Conservation (phyloP, 2,888 invertebrate species). For the Ophion slaviceki region DNA sequence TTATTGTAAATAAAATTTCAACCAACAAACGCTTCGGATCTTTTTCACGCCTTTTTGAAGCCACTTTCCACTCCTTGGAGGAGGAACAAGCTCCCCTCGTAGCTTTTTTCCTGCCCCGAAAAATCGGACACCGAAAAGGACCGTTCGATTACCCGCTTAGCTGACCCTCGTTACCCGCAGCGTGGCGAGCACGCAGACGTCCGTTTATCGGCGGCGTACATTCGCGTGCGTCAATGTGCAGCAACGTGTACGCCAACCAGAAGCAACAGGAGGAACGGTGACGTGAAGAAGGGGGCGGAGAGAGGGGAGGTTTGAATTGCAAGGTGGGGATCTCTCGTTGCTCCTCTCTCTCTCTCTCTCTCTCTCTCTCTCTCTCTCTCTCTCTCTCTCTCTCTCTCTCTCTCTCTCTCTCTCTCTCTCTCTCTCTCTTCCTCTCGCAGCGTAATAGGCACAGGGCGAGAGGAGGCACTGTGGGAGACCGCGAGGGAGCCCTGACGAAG, state of each 20-base stretch:
- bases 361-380: background rate
- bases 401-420: background rate
- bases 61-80: too few relatives aligned
- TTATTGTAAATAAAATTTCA: too few relatives aligned
- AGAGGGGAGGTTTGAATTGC: constrained; percentile 10
- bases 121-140: background rate
- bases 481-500: background rate
- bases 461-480: constrained; percentile 3
- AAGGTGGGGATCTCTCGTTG: constrained; percentile 45
- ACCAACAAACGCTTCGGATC: too few relatives aligned
- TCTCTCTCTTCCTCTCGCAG: background rate
- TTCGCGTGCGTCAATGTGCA: background rate
- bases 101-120: background rate
- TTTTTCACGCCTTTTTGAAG: too few relatives aligned
- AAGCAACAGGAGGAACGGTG: constrained; percentile 20
- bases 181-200: background rate
- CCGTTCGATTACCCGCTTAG: background rate
- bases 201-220: background rate
- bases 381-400: background rate
- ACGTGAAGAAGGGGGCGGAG: background rate
- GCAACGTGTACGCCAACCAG: background rate
- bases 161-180: background rate
- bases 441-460: background rate
- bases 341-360: background rate
- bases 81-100: too few relatives aligned